Conservation (phyloP, 37 sponge, comb jelly and placozoan species). For the Aphrocallistes beatrix region DNA sequence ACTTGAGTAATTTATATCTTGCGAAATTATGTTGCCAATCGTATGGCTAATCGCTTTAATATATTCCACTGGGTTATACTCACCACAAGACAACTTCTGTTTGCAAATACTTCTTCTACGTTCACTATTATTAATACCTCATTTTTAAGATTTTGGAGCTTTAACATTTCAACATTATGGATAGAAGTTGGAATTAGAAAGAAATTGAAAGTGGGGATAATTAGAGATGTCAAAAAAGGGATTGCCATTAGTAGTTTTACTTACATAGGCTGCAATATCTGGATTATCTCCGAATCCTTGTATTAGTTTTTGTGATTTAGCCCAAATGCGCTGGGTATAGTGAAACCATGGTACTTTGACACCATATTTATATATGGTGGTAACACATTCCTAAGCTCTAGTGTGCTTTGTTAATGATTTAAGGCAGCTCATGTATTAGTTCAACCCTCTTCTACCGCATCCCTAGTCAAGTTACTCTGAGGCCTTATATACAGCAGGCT, state of each 20-base stretch:
- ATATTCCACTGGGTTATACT: not conserved
- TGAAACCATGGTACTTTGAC: too few species aligned
- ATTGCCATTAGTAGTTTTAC: not conserved
- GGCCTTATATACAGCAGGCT: too few species aligned
- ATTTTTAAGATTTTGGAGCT: not conserved
- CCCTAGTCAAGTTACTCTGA: too few species aligned
- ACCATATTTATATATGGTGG: too few species aligned
- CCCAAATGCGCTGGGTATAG: too few species aligned
- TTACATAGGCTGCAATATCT: not conserved
- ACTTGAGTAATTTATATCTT: not conserved
- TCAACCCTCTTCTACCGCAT: too few species aligned
- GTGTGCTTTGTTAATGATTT: too few species aligned
- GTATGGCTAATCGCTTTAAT: not conserved
- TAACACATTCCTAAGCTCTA: too few species aligned
- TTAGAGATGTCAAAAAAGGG: not conserved
- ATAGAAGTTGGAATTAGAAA: not conserved
- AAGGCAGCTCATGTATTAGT: too few species aligned
- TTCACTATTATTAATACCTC: too few species aligned
- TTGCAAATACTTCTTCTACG: too few species aligned
- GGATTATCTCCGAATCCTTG: not conserved
- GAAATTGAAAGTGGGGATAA: not conserved
- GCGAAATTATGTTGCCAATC: constrained; percentile 4
- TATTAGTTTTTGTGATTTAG: not conserved
- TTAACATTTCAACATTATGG: not conserved
- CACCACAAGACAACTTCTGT: constrained; percentile 13